Base-by-base conservation (phyloP, 1,140 invertebrate species). In the Triops cancriformis region DNA sequence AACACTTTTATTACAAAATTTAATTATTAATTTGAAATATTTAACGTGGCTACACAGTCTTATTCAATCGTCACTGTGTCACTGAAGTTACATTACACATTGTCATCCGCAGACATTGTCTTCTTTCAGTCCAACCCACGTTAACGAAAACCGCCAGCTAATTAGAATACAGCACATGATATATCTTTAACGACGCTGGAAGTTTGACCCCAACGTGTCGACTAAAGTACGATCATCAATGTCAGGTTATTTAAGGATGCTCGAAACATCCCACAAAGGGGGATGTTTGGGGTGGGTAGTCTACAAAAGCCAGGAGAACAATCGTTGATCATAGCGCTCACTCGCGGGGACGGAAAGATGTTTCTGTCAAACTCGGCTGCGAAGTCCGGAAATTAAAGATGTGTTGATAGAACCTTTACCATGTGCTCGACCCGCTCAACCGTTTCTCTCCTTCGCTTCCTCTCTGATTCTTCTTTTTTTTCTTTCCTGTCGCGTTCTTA, bases 341-440 rank as follows among this genome's bases (percentile, higher is more conserved):
- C 51, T 64, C 51, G 2, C 31, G 31, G 31, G 31, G 51, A 64
- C n/a, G 51, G 51, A 23, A 64, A 64, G 51, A 64, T 64, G 51
- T 64, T 18, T 18, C 51, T 64, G 51, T 64, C 51, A 64, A 64
- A 64, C 51, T 64, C 51, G 23, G 4, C 51, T 37, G 31, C 51
- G 51, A 64, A 64, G 51, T 64, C 51, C 51, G 51, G 51, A 64
- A 64, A 64, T 64, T 64, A 64, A 64, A 64, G 51, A 64, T 64
- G 51, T 64, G 51, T 64, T 23, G 51, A 64, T 64, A 64, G 51
- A 64, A 23, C 51, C 31, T 37, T 64, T n/a, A 64, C 51, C 51
- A 18, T 4, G 51, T 64, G 18, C 23, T 64, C 5, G 23, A 9
- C 6, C 51, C 18, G 18, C 51, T 64, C 51, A 64, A 64, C 51